Percentiles rank a stretch among this genome's conserved stretches.
phyloP scores from a whole-genome alignment of 2,888 invertebrate species.

The Protonemura montana region DNA sequence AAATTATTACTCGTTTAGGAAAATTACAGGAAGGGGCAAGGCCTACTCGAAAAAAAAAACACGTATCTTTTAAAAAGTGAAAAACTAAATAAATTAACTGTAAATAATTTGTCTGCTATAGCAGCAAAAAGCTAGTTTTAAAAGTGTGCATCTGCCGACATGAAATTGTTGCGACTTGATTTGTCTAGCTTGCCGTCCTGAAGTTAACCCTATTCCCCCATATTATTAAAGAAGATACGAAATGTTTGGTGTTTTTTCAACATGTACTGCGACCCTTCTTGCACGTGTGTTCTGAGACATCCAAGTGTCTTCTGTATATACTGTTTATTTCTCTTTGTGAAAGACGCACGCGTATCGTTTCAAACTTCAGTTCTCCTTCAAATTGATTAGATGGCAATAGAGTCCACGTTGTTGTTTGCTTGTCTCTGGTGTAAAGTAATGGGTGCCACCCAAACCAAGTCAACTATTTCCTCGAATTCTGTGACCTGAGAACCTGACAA shows the following conservation, averaged over 20 bases:
- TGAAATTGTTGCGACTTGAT: not conserved
- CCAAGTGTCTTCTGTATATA: not conserved
- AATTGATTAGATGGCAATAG: not conserved
- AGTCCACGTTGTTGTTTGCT: too few species aligned
- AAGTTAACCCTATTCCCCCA: not conserved
- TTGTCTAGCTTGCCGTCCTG: not conserved
- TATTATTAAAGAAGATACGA: not conserved
- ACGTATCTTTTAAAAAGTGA: not conserved
- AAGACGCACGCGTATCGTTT: not conserved
- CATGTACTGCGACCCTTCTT: not conserved
- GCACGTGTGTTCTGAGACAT: not conserved
- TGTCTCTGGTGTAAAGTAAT: too few species aligned
- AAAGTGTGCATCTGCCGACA: not conserved
- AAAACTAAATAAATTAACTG: not conserved
- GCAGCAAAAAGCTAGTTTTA: not conserved
- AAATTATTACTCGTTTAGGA: not conserved
- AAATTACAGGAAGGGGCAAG: not conserved
- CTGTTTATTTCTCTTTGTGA: not conserved
- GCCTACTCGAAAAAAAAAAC: not conserved
- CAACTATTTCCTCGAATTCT: too few species aligned
- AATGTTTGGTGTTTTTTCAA: conserved; percentile 12
- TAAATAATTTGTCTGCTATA: not conserved
- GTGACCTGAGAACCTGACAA: too few species aligned
- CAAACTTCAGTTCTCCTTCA: not conserved
- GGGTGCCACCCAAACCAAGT: too few species aligned